phyloP scores from a whole-genome alignment of 2,113 vertebrate genomes.

The Sinocyclocheilus anshuiensis region DNA sequence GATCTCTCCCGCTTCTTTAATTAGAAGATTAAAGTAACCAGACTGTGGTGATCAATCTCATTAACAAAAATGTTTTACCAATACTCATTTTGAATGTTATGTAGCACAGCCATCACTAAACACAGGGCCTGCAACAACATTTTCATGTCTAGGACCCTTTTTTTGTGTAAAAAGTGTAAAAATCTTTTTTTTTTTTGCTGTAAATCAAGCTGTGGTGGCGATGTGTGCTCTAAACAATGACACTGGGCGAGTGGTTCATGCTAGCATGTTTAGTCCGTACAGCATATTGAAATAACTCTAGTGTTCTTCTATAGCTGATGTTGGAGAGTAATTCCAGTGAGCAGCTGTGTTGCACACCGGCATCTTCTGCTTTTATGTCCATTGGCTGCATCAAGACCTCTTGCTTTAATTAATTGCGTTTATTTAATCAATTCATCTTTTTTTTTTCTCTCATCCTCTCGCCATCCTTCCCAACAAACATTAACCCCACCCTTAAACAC shows the following conservation, averaged over 20 bases:
- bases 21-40: no score
- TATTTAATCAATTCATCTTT: slow-evolving; percentile 36
- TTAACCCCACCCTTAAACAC: background rate
- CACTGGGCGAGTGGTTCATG: no score
- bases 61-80: no score
- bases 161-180: background rate
- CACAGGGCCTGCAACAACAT: background rate
- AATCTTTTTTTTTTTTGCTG: background rate
- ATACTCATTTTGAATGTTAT: no score
- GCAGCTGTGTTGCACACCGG: background rate
- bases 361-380: background rate
- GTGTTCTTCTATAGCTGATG: background rate
- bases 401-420: background rate
- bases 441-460: slow-evolving; percentile 32
- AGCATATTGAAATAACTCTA: background rate
- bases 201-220: no score
- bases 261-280: no score
- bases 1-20: no score
- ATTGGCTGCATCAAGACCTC: slow-evolving; percentile 8
- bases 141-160: background rate
- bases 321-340: background rate
- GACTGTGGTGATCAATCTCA: no score
- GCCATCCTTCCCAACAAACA: slow-evolving; percentile 21
- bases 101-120: background rate
- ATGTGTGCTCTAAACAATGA: no score